Percentiles rank a stretch among this genome's conserved stretches.
phyloP scores from a whole-genome alignment of 2,113 vertebrate genomes.

The Odontophorus gujanensis region DNA sequence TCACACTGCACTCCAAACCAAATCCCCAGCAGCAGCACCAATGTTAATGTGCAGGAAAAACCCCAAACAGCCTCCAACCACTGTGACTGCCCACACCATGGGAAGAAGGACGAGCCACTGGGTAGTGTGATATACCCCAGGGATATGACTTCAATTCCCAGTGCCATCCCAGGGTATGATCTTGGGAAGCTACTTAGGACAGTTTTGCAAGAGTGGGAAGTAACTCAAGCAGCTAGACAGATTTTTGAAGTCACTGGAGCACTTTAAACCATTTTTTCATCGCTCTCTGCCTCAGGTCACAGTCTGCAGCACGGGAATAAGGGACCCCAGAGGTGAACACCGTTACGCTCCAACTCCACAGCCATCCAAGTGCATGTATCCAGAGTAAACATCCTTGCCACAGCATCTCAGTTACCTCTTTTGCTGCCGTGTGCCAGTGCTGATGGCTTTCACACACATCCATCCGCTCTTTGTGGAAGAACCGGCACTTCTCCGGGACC shows the following conservation, averaged over 20 bases:
- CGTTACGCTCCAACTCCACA: not conserved
- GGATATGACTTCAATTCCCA: not conserved
- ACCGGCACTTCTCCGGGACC: constrained; percentile 94
- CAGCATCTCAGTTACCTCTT: constrained; percentile 82
- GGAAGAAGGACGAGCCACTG: not conserved
- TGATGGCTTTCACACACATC: constrained; percentile 94
- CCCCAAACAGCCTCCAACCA: not conserved
- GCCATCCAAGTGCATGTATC: not conserved
- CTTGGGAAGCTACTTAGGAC: not conserved
- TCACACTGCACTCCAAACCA: not conserved
- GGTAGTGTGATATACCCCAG: not conserved
- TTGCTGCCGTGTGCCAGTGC: constrained; percentile 92
- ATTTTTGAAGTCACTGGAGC: not conserved
- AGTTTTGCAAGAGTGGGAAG: not conserved
- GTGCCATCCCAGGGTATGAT: not conserved
- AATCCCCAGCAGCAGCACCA: constrained; percentile 40
- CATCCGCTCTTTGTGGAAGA: constrained; percentile 94
- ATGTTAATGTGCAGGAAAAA: not conserved
- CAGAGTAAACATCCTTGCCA: not conserved
- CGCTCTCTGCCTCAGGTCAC: not conserved
- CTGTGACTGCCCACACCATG: not conserved
- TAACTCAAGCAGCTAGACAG: not conserved
- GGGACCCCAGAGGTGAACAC: not conserved
- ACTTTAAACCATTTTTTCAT: not conserved
- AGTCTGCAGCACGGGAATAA: not conserved